A percentile compares a stretch with the other conserved stretches of the same genome.
phyloP scores from a whole-genome alignment of 2,797 vertebrate genomes.

The Rachycentron canadum region DNA sequence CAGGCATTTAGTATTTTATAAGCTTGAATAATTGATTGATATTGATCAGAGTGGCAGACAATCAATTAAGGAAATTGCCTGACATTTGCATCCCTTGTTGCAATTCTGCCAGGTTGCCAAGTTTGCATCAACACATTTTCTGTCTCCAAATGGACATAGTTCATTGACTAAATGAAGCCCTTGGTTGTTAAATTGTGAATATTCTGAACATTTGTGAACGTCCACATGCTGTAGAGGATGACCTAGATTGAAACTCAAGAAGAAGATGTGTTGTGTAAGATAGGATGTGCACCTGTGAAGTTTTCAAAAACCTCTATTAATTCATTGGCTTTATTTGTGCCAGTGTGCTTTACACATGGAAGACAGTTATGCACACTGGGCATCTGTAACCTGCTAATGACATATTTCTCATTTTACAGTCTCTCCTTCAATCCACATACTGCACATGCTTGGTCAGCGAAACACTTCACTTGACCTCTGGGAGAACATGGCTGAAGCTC shows the following conservation, averaged over 20 bases:
- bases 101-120: conserved; percentile 45
- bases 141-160: conserved; percentile 28
- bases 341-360: conserved; percentile 3
- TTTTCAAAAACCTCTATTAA: conserved; percentile 7
- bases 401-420: conserved; percentile 44
- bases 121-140: conserved; percentile 54
- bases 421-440: conserved; percentile 28
- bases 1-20: conserved; percentile 31
- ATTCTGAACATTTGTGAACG: background rate
- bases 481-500: conserved; percentile 29
- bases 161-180: conserved; percentile 29
- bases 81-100: conserved; percentile 44
- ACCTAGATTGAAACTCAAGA: conserved; percentile 13
- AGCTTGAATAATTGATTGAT: conserved; percentile 36
- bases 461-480: conserved; percentile 58
- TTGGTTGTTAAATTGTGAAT: conserved; percentile 11
- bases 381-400: conserved; percentile 38
- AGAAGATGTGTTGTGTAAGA: background rate
- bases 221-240: conserved; percentile 3
- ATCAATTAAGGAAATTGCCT: conserved; percentile 58
- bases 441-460: conserved; percentile 44
- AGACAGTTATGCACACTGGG: conserved; percentile 21
- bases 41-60: conserved; percentile 27
- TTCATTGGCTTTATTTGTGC: background rate
- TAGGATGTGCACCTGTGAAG: background rate